Evolutionary conservation across 2,888 invertebrate genomes (phyloP), one percentile per base, ranked within the genome.

Genomic region (Synanthedon andrenaeformis): DNA sequence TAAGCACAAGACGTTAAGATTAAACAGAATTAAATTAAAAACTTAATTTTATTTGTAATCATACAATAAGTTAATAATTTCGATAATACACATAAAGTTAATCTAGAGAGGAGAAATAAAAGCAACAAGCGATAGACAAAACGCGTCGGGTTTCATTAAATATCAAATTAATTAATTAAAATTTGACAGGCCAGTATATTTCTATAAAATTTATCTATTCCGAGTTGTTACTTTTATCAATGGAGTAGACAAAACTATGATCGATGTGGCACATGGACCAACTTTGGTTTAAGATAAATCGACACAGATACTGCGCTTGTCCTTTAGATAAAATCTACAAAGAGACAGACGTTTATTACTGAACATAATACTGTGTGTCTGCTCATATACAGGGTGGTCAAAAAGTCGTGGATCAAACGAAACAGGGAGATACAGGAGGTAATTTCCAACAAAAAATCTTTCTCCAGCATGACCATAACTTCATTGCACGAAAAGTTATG

Each of bases 221-320:
- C 61, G 60, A 67, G 69, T 66, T 79, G 52, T 49, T 49, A 49
- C 19, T 49, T 45, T 49, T 49, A 49, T 49, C 49, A 49, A 49
- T 23, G 59, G 67, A 77, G 66, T 73, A 69, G 66, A 84, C 75
- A 75, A 81, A 82, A 83, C 81, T 74, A 82, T 85, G 85, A 86
- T 84, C 68, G 85, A 86, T 85, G 81, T 59, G 61, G 56, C 65
- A 66, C 63, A 68, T 62, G 64, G 64, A 60, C 63, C 64, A 59
- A 68, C 67, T 70, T 63, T 69, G 61, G 66, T 73, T 65, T 54
- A 60, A 77, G 79, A 80, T 81, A 76, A 80, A 76, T 77, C 67
- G 75, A 72, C 69, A 74, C 57, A 64, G 75, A 76, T 77, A 74
- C 66, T 63, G 70, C 58, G 64, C 74, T 72, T 76, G 72, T 77